A percentile compares a stretch with the other conserved stretches of the same genome.
Evolutionary conservation across 1,140 invertebrate genomes (phyloP).

Genomic region (Drosophila paulistorum): DNA sequence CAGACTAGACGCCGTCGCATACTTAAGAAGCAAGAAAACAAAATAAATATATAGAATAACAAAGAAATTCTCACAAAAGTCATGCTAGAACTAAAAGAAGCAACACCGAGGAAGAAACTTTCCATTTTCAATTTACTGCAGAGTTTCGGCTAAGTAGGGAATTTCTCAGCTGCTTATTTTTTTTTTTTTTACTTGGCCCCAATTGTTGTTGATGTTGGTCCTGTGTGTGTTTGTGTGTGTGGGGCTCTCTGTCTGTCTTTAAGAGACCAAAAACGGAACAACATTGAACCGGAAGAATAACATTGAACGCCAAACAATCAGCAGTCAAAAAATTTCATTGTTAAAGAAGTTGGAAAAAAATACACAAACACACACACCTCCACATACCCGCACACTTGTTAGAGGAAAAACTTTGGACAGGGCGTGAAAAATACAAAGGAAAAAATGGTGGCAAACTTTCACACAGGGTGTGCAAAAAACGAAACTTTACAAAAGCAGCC

Average conservation of each 20-base stretch:
- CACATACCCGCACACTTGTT: background rate
- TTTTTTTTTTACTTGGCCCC: slow-evolving; percentile 19
- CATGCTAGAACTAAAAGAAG: slow-evolving; percentile 27
- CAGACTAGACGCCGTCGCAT: slow-evolving; percentile 34
- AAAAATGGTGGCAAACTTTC: slow-evolving; percentile 44
- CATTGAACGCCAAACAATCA: slow-evolving; percentile 76
- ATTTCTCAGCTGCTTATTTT: slow-evolving; percentile 8
- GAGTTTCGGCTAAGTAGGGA: slow-evolving; percentile 46
- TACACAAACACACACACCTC: background rate
- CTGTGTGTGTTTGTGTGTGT: background rate
- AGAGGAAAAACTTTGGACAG: slow-evolving; percentile 59
- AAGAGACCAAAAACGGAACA: slow-evolving; percentile 31
- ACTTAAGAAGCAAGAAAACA: slow-evolving; percentile 25
- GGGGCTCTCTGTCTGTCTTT: slow-evolving; percentile 27
- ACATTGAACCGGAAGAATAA: slow-evolving; percentile 68
- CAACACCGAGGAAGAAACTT: slow-evolving; percentile 56
- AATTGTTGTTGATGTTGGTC: slow-evolving; percentile 6
- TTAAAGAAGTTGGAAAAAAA: slow-evolving; percentile 42
- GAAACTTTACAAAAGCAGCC: slow-evolving; percentile 67
- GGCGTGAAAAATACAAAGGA: slow-evolving; percentile 75
- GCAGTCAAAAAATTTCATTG: slow-evolving; percentile 55
- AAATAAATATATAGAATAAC: slow-evolving; percentile 26
- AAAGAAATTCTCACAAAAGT: slow-evolving; percentile 29
- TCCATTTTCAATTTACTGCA: slow-evolving; percentile 73
- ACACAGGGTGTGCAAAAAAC: slow-evolving; percentile 30